These are phyloP conservation scores for Pseudocheirus occidentalis DNA, from an alignment of 2,797 vertebrate genomes.

Conservation along the genomic window DNA sequence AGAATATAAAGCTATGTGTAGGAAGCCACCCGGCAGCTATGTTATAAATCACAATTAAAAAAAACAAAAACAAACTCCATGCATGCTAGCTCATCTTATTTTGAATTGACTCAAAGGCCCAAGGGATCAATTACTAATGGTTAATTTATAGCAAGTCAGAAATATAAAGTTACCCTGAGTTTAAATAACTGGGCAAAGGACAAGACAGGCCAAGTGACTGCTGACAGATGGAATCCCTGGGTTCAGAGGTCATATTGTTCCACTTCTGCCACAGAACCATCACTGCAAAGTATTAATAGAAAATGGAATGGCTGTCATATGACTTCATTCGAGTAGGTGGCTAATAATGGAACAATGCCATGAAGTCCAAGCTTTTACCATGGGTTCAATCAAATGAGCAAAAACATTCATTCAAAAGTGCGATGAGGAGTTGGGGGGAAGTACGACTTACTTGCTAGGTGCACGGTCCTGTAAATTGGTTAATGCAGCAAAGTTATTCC, in stretches of 20 bases:
- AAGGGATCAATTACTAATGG: constrained; percentile 42
- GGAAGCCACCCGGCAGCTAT: background rate
- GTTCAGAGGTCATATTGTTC: constrained; percentile 57
- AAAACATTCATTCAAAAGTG: constrained; percentile 24
- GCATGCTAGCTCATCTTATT: constrained; percentile 18
- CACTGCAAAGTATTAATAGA: constrained; percentile 59
- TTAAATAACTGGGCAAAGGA: constrained; percentile 45
- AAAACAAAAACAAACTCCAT: background rate
- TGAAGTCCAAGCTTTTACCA: constrained; percentile 25
- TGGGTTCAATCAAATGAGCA: constrained; percentile 15
- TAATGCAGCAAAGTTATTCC: constrained; percentile 99
- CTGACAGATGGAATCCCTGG: constrained; percentile 57
- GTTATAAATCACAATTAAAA: background rate
- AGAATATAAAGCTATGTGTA: background rate
- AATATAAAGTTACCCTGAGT: constrained; percentile 31
- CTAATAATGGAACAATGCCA: constrained; percentile 9
- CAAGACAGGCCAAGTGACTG: constrained; percentile 31
- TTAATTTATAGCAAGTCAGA: constrained; percentile 59
- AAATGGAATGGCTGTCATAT: constrained; percentile 24
- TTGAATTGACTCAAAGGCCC: constrained; percentile 36
- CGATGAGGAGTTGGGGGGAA: background rate
- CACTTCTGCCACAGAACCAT: constrained; percentile 48
- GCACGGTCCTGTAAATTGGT: constrained; percentile 96
- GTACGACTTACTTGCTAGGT: constrained; percentile 93
- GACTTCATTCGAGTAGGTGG: constrained; percentile 4